These are phyloP conservation scores for Amphiura filiformis DNA, from an alignment of 35 echinoderm and acorn worm genomes.

Conservation along the genomic window DNA sequence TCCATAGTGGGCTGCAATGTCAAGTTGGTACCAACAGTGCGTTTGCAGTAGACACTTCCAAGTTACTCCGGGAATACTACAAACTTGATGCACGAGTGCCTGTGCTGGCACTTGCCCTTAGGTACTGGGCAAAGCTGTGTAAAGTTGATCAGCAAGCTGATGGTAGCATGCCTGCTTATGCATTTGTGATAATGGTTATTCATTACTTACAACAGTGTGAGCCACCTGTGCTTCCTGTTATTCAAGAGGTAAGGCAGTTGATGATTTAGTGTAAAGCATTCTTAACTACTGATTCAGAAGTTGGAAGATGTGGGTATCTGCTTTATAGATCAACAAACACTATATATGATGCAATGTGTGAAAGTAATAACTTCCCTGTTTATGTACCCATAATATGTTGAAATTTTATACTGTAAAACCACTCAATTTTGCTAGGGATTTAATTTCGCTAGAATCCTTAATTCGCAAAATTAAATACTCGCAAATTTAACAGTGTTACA, in stretches of 20 bases:
- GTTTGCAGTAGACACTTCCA: slow-evolving; percentile 40
- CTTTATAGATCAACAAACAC: too few species aligned
- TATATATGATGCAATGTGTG: too few species aligned
- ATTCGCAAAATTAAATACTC: too few species aligned
- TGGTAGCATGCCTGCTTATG: slow-evolving; percentile 79
- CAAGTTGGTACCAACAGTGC: slow-evolving; percentile 57
- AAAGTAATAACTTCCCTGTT: too few species aligned
- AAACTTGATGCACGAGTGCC: slow-evolving; percentile 54
- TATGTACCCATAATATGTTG: too few species aligned
- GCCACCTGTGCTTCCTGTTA: slow-evolving; percentile 64
- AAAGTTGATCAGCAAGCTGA: slow-evolving; percentile 77
- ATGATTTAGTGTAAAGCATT: neutral
- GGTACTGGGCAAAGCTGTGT: slow-evolving; percentile 74
- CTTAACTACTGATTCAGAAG: too few species aligned
- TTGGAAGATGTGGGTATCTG: too few species aligned
- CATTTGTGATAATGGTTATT: slow-evolving; percentile 80
- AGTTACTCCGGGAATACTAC: slow-evolving; percentile 58
- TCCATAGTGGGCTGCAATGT: slow-evolving; percentile 54
- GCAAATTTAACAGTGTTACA: too few species aligned
- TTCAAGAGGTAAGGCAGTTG: slow-evolving; percentile 60
- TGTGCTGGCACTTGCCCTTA: slow-evolving; percentile 57
- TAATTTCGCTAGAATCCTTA: too few species aligned
- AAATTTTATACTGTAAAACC: too few species aligned
- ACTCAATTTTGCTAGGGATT: too few species aligned
- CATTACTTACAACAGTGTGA: slow-evolving; percentile 81